A percentile compares a stretch with the other conserved stretches of the same genome.
phyloP scores from a whole-genome alignment of 2,888 invertebrate genomes.

The Perizoma affinitatum region DNA sequence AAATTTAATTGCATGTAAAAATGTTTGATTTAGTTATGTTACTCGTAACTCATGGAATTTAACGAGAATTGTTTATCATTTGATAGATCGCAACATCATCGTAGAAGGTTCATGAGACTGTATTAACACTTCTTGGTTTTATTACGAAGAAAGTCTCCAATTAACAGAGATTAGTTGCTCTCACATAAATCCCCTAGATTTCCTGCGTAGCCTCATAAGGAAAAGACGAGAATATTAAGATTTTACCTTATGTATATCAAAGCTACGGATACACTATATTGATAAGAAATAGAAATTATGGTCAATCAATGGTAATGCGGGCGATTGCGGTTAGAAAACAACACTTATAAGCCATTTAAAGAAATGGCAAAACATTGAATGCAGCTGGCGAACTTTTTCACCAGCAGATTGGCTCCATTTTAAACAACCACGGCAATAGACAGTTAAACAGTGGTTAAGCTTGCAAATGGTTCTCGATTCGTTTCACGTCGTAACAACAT shows the following conservation, averaged over 20 bases:
- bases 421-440: constrained; percentile 40
- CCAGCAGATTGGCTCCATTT: constrained; percentile 31
- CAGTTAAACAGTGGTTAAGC: constrained; percentile 22
- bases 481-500: constrained; percentile 45
- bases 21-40: no score
- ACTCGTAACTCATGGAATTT: no score
- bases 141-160: constrained; percentile 26
- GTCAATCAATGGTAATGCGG: constrained; percentile 40
- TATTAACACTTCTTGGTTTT: constrained; percentile 7
- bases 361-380: constrained; percentile 41
- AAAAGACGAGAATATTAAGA: constrained; percentile 13
- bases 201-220: constrained; percentile 11
- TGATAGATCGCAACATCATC: not conserved
- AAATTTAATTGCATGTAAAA: no score
- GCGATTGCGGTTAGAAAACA: constrained; percentile 59
- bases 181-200: constrained; percentile 11
- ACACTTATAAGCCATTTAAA: constrained; percentile 47
- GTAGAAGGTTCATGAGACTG: not conserved
- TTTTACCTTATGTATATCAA: constrained; percentile 7
- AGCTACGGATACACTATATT: constrained; percentile 33
- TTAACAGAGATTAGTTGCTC: constrained; percentile 15
- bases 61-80: not conserved
- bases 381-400: constrained; percentile 25
- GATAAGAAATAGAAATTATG: constrained; percentile 46
- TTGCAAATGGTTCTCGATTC: constrained; percentile 40